Conservation (phyloP, 2,888 invertebrate species). For the Lamellibrachia columna region DNA sequence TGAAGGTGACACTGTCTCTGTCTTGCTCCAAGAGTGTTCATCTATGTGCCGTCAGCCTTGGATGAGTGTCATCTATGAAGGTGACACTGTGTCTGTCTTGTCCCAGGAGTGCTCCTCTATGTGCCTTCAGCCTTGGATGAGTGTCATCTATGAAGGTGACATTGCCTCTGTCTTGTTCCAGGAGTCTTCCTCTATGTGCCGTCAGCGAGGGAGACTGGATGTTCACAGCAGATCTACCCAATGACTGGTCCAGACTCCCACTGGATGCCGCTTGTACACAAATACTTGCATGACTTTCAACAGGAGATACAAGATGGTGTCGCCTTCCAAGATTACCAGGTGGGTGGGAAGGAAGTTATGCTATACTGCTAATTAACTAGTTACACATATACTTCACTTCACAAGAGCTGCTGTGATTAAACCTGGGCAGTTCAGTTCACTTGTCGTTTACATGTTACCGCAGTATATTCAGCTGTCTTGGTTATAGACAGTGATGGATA, state of each 20-base stretch:
- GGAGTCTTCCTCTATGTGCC: not conserved
- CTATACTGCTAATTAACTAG: not conserved
- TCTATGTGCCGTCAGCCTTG: too few species aligned
- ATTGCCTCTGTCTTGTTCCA: not conserved
- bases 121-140: too few species aligned
- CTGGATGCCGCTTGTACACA: not conserved
- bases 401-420: not conserved
- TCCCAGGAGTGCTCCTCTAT: too few species aligned
- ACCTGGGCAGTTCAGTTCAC: not conserved
- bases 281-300: conserved; percentile 4
- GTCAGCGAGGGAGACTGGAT: not conserved
- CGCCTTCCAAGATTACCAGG: not conserved
- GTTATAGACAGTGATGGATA: too few species aligned
- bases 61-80: too few species aligned
- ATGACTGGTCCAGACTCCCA: not conserved
- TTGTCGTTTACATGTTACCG: not conserved
- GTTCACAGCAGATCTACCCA: not conserved
- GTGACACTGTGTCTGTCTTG: too few species aligned
- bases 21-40: too few species aligned
- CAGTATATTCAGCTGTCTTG: not conserved
- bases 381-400: not conserved
- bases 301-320: not conserved
- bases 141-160: not conserved
- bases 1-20: too few species aligned
- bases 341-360: not conserved